Base-by-base conservation (phyloP, 2,113 vertebrate genomes). In the Ptyas mucosa region DNA sequence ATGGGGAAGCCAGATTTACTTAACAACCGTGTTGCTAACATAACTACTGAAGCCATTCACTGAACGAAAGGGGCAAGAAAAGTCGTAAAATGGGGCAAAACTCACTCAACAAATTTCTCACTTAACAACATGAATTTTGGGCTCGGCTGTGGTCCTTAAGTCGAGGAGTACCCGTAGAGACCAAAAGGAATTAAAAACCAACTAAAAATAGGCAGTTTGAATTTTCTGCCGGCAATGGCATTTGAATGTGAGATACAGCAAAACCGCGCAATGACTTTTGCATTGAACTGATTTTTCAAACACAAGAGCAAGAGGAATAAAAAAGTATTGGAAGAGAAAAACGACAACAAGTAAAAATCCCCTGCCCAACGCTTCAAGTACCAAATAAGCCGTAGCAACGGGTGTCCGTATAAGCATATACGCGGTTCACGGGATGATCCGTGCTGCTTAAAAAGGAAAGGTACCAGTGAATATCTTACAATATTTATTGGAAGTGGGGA, bases 401-500 rank as follows among this genome's bases (percentile, higher is more conserved):
- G 64, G 64, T 15, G 1, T 15, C 88, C 92, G 94, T 91, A 95
- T 93, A 95, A 96, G 94, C 92, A 96, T 87, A 97, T 95, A 96
- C n/a, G 94, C 95, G 96, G 92, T 93, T 94, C 93, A 90, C 93
- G 3, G 93, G 94, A 90, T 81, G 93, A 55, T 6, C 53, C 6
- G 1, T 64, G 34, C 46, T 88, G 64, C 64, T 69, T 53, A 11
- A 39, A 88, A 92, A 88, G 93, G 57, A 89, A 95, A 97, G 94
- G 96, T 96, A 96, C 91, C 58, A 94, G 87, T 54, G 96, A 95
- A 34, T 93, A 96, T 95, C 96, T 97, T 97, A 97, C 95, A 97
- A 96, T 97, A 97, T 96, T 97, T 97, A 97, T 96, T 96, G 93
- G 92, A 97, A 92, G 92, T 93, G 91, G 93, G 96, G 96, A 75